Evolutionary conservation across 2,113 vertebrate species (phyloP).

Genomic region (Hyla sarda): DNA sequence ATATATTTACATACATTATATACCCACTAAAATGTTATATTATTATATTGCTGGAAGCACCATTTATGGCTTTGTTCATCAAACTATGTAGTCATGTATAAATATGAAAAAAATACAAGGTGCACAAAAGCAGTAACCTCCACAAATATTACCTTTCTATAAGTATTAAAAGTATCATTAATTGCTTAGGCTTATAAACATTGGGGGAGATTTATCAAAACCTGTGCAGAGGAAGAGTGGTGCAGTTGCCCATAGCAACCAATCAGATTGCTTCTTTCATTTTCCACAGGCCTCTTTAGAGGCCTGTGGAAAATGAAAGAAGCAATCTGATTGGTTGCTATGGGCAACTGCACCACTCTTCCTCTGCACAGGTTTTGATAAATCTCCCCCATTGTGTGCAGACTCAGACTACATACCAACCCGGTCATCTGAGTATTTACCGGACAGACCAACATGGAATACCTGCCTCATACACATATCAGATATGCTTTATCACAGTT

Average conservation of each 20-base stretch:
- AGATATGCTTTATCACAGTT: background rate
- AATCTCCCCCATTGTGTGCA: too few relatives aligned
- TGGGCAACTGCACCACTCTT: too few relatives aligned
- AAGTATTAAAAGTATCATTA: constrained; percentile 1
- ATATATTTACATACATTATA: background rate
- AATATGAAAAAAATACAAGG: background rate
- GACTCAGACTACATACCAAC: background rate
- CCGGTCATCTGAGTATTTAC: background rate
- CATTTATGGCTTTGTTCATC: constrained; percentile 12
- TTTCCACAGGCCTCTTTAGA: too few relatives aligned
- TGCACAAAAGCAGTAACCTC: background rate
- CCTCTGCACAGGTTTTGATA: too few relatives aligned
- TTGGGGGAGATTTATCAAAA: too few relatives aligned
- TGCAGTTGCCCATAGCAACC: too few relatives aligned
- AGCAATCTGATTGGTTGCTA: too few relatives aligned
- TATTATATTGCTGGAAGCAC: constrained; percentile 1
- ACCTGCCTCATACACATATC: background rate
- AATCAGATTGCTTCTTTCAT: too few relatives aligned
- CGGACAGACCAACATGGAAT: background rate
- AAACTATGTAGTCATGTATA: background rate
- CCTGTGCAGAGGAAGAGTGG: too few relatives aligned
- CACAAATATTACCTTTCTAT: background rate
- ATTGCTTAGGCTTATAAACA: background rate
- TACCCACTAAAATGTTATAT: background rate
- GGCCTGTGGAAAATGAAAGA: too few relatives aligned